These are phyloP conservation scores for Spodoptera frugiperda DNA, from an alignment of 1,140 invertebrate genomes.

Conservation along the genomic window DNA sequence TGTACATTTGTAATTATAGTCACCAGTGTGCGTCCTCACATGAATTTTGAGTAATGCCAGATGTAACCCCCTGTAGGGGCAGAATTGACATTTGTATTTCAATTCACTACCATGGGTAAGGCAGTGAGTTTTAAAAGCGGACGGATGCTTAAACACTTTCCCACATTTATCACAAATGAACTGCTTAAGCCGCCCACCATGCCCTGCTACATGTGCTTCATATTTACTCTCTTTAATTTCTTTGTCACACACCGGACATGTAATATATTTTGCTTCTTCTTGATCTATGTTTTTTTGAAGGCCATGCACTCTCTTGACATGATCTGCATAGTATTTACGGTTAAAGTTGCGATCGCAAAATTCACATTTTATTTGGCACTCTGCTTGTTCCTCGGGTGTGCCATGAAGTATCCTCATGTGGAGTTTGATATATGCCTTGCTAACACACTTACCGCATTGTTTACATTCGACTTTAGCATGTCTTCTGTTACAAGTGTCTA, in stretches of 20 bases:
- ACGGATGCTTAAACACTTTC: slow-evolving; percentile 43
- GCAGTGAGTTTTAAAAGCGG: slow-evolving; percentile 51
- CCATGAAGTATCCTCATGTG: slow-evolving; percentile 52
- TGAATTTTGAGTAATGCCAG: slow-evolving; percentile 53
- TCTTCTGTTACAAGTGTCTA: slow-evolving; percentile 33
- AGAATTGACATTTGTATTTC: slow-evolving; percentile 56
- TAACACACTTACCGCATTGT: slow-evolving; percentile 48
- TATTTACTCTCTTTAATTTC: slow-evolving; percentile 42
- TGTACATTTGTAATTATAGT: slow-evolving; percentile 58
- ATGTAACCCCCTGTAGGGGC: slow-evolving; percentile 54
- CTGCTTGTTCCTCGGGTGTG: slow-evolving; percentile 37
- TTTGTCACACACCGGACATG: slow-evolving; percentile 56
- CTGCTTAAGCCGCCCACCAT: slow-evolving; percentile 12
- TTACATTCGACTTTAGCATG: slow-evolving; percentile 48
- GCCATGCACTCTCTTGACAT: slow-evolving; percentile 43
- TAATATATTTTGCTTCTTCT: neutral
- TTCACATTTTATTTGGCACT: slow-evolving; percentile 31
- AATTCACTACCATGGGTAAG: slow-evolving; percentile 52
- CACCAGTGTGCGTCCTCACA: slow-evolving; percentile 56
- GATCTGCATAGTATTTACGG: slow-evolving; percentile 28
- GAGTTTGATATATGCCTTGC: slow-evolving; percentile 51
- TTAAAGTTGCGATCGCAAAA: slow-evolving; percentile 31
- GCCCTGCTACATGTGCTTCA: slow-evolving; percentile 47
- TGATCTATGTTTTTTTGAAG: neutral
- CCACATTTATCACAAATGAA: slow-evolving; percentile 57